Percentiles rank a stretch among this genome's conserved stretches.
These are phyloP conservation scores for Acleris emargana DNA, from an alignment of 2,888 invertebrate genomes.

Conservation along the genomic window DNA sequence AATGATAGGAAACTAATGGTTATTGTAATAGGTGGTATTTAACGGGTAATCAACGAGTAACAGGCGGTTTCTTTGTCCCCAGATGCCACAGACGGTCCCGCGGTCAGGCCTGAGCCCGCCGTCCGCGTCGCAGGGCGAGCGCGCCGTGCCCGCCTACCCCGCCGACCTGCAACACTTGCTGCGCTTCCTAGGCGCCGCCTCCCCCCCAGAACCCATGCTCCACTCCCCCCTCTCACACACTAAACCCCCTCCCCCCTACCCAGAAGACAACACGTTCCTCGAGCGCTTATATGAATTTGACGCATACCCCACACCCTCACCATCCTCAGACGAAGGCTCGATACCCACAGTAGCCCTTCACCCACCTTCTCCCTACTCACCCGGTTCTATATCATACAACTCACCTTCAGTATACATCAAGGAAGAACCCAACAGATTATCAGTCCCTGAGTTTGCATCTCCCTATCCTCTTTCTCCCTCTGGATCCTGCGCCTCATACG, in stretches of 20 bases:
- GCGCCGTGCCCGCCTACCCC: conserved; percentile 83
- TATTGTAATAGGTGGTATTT: background rate
- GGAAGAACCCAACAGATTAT: conserved; percentile 80
- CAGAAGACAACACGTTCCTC: conserved; percentile 69
- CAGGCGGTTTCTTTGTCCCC: conserved; percentile 58
- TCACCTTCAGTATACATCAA: conserved; percentile 70
- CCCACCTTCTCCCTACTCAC: conserved; percentile 78
- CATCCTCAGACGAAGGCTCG: conserved; percentile 81
- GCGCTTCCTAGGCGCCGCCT: conserved; percentile 77
- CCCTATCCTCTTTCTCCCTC: conserved; percentile 84
- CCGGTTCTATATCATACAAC: conserved; percentile 67
- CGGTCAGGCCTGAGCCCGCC: conserved; percentile 90
- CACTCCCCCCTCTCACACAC: conserved; percentile 72
- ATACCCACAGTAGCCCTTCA: conserved; percentile 83
- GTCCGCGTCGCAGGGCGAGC: conserved; percentile 88
- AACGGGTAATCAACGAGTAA: background rate
- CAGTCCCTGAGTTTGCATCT: conserved; percentile 78
- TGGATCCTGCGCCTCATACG: conserved; percentile 82
- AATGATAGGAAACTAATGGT: too few species aligned
- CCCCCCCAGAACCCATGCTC: conserved; percentile 77
- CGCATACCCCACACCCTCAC: conserved; percentile 77
- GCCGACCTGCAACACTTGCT: conserved; percentile 77
- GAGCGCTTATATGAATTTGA: conserved; percentile 80
- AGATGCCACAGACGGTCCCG: conserved; percentile 94
- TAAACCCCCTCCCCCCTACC: conserved; percentile 75